phyloP scores from a whole-genome alignment of 2,113 vertebrate genomes.

The Callorhinus ursinus region DNA sequence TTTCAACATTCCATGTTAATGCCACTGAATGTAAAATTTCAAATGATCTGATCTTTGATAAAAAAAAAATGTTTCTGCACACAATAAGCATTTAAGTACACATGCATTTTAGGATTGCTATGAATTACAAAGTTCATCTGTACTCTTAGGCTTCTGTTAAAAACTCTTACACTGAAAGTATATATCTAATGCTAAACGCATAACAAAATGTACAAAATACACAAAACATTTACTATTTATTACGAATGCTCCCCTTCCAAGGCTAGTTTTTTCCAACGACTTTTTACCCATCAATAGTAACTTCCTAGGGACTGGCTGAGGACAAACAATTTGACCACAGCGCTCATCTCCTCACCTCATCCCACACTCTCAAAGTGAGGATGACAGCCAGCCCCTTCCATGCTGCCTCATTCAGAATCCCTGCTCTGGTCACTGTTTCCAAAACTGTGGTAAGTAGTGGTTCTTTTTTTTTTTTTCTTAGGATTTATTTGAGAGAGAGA shows the following conservation, averaged over 20 bases:
- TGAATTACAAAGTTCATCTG: not conserved
- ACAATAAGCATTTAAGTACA: not conserved
- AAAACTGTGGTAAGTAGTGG: not conserved
- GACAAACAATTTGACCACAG: not conserved
- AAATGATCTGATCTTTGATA: not conserved
- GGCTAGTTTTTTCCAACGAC: not conserved
- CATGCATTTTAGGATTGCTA: not conserved
- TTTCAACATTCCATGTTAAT: not conserved
- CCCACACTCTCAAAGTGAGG: not conserved
- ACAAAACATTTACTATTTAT: not conserved
- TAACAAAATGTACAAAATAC: not conserved
- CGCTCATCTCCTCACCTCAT: rapidly evolving
- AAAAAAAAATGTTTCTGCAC: not conserved
- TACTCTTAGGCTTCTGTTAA: not conserved
- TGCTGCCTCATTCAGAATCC: not conserved
- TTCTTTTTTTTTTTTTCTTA: not conserved
- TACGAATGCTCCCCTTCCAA: not conserved
- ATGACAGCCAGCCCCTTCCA: not conserved
- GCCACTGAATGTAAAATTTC: not conserved
- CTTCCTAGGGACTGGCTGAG: not conserved
- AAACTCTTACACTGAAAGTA: not conserved
- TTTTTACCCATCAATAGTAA: not conserved
- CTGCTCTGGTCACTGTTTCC: not conserved
- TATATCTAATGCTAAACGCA: not conserved
- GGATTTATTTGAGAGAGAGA: not conserved